Base-by-base conservation (phyloP, 2,888 invertebrate species). In the Entomobrya proxima region DNA sequence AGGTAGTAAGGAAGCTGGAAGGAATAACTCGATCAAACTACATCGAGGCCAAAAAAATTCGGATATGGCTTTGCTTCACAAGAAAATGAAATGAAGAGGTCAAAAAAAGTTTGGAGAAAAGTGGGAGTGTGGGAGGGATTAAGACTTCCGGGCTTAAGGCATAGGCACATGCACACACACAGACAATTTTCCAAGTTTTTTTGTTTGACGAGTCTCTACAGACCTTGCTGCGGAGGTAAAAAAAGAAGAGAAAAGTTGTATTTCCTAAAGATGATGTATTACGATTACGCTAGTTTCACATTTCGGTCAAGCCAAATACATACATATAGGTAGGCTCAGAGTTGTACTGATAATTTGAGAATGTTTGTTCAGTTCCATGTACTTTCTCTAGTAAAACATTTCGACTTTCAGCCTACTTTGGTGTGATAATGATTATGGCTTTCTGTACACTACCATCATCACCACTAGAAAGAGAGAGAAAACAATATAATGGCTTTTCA, bases 401-500 rank as follows among this genome's bases (percentile, higher is more conserved):
- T 27, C 24, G n/a, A 55, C 27, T 55, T 11, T 24, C n/a, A 55
- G 44, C 44, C 27, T 55, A 55, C 55, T 55, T 55, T 15, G 3
- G 5, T 13, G 4, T 55, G 27, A 27, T 55, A 15, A 47, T 47
- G 5, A 55, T 55, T 55, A 24, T 21, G 15, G 55, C 21, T 47
- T 47, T 47, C n/a, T 4, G 27, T 55, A 55, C 27, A 55, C 27
- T 13, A 55, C 5, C n/a, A n/a, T n/a, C n/a, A n/a, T n/a, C n/a
- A n/a, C n/a, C n/a, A n/a, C n/a, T n/a, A n/a, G n/a, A n/a, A n/a
- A n/a, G n/a, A 3, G 44, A 44, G 11, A 44, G 11, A 55, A 55
- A 55, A 55, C 55, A 55, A 55, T 55, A 55, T 55, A 55, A 55
- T 55, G 55, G 55, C 11, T 55, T 55, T 55, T n/a, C 27, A 47